Conservation (phyloP, 1,140 invertebrate genomes). For the Drosophila nikananu region DNA sequence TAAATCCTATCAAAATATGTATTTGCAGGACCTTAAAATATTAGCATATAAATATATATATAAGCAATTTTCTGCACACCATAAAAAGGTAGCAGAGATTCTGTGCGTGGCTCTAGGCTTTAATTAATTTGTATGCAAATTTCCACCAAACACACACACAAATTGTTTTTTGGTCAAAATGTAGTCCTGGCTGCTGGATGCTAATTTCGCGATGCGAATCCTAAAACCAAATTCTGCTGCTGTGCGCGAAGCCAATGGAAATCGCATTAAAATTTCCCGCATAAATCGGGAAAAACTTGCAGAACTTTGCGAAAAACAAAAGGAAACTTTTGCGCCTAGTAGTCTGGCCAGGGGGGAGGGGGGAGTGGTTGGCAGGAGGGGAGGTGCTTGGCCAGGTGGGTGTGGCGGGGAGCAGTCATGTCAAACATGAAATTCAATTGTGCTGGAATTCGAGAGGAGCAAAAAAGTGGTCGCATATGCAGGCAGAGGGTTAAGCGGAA, state of each 20-base stretch:
- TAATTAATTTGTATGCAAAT: constrained; percentile 74
- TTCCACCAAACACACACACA: neutral
- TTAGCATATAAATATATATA: constrained; percentile 3
- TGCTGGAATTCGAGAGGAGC: constrained; percentile 57
- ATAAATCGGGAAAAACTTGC: constrained; percentile 58
- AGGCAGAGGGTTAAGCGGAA: constrained; percentile 32
- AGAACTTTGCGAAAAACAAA: constrained; percentile 33
- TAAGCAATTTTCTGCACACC: neutral
- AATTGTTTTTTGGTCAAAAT: neutral
- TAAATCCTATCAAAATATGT: neutral
- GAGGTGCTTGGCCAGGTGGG: neutral
- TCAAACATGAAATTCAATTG: constrained; percentile 82
- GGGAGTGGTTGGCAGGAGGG: too few species aligned
- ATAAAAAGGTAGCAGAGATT: neutral
- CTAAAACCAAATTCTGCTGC: constrained; percentile 1
- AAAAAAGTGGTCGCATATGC: constrained; percentile 66
- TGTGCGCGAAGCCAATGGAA: constrained; percentile 57
- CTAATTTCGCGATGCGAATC: constrained; percentile 22
- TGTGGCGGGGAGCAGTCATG: constrained; percentile 43
- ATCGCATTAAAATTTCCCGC: constrained; percentile 75
- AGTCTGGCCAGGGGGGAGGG: neutral
- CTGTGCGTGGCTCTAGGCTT: constrained; percentile 14
- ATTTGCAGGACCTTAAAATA: neutral
- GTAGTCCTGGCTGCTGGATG: constrained; percentile 6
- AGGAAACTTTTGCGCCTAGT: constrained; percentile 48